Conservation (phyloP, 2,113 vertebrate genomes). For the Pungitius pungitius region DNA sequence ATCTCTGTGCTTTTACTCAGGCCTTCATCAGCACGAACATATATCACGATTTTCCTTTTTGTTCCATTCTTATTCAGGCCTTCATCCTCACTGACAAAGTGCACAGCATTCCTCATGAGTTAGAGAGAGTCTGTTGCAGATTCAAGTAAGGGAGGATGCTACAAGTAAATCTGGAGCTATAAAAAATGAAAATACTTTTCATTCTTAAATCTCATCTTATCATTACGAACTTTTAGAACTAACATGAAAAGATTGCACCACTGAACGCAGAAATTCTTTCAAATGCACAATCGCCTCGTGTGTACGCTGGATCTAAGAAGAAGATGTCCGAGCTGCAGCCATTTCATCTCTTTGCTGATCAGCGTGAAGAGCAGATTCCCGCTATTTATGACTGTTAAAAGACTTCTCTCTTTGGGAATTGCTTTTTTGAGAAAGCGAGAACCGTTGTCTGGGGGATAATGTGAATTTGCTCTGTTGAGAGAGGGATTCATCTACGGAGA, state of each 20-base stretch:
- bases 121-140: conserved; percentile 14
- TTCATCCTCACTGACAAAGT: conserved; percentile 41
- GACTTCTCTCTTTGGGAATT: conserved; percentile 29
- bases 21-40: conserved; percentile 63
- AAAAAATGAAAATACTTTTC: not conserved
- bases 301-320: conserved; percentile 34
- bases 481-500: conserved; percentile 35
- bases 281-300: conserved; percentile 23
- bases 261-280: conserved; percentile 6
- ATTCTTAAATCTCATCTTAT: too few relatives aligned
- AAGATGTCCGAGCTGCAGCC: conserved; percentile 35
- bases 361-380: conserved; percentile 43
- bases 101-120: conserved; percentile 55
- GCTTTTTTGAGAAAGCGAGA: conserved; percentile 22
- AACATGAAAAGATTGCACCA: not conserved
- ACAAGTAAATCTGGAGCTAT: conserved; percentile 9
- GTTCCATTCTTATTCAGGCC: conserved; percentile 51
- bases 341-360: conserved; percentile 30
- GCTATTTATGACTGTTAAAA: conserved; percentile 54
- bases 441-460: conserved; percentile 29
- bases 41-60: conserved; percentile 59
- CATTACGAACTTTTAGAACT: not conserved
- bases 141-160: conserved; percentile 18
- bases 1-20: conserved; percentile 59
- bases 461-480: conserved; percentile 36